phyloP scores from a whole-genome alignment of 2,113 vertebrate genomes.

The Eleginops maclovinus region DNA sequence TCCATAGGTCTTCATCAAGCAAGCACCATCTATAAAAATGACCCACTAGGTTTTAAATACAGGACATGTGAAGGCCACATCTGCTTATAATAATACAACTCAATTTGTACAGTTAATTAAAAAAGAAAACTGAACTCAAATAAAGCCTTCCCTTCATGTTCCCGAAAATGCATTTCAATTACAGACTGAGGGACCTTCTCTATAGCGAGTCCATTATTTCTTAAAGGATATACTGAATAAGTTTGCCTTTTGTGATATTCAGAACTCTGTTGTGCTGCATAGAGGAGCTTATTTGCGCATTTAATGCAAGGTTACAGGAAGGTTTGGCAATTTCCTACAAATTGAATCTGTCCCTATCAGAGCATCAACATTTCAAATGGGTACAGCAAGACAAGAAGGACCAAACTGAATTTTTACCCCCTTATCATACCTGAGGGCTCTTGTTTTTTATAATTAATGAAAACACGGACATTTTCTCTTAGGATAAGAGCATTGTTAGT shows the following conservation, averaged over 20 bases:
- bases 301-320: not conserved
- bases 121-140: not conserved
- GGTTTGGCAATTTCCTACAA: not conserved
- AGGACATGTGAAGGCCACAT: not conserved
- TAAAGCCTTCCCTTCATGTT: not conserved
- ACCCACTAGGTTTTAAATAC: constrained; percentile 9
- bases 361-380: not conserved
- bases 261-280: not conserved
- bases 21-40: not conserved
- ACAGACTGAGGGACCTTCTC: not conserved
- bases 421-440: constrained; percentile 29
- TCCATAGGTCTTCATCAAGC: constrained; percentile 5
- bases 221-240: not conserved
- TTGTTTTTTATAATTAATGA: constrained; percentile 57
- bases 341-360: not conserved
- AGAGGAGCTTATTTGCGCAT: not conserved
- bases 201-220: not conserved
- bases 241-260: not conserved
- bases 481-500: constrained; percentile 31
- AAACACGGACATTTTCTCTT: constrained; percentile 47
- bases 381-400: constrained; percentile 9
- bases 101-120: not conserved
- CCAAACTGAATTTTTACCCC: constrained; percentile 19
- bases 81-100: not conserved
- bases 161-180: not conserved